Evolutionary conservation across 2,113 vertebrate species (phyloP), one percentile per base, ranked within the genome.

Genomic region (Podarcis raffonei): DNA sequence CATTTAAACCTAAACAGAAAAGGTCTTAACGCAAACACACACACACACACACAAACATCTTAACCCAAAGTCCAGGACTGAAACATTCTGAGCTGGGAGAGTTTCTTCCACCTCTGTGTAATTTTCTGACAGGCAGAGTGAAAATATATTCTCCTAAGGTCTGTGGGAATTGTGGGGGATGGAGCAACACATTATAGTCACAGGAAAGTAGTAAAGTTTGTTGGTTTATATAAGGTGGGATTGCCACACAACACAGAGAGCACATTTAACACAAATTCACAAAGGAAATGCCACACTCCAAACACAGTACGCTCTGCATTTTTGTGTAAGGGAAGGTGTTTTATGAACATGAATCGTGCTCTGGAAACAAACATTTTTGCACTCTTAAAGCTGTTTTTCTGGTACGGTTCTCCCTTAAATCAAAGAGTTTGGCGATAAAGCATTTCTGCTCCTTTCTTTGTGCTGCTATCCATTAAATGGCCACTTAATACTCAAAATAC

Each of bases 1-100:
- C 84, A 93, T 80, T 65, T 82, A 62, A 75, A 23, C 83, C 89
- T 81, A 89, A 92, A 88, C 85, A 93, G 78, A 91, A 32, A 69
- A 93, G 84, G 5, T 77, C 75, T 74, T 91, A 76, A 42, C 6
- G 23, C 48, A 72, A 11, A 35, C 48, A 37, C 22, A 72, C 74
- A 32, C 71, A 25, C 27, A 30, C 16, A 66, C 20, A 20, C 65
- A 66, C 22, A 66, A 20, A 48, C 48, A 48, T 1, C n/a, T 7
- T 53, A 79, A 48, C 42, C 15, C 32, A 1, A 71, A 87, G 42
- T 81, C 20, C 48, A 62, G 25, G 3, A 35, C 4, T 81, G 13
- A 57, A 27, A 72, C 48, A 18, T 12, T 69, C 85, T 13, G 53
- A 65, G 6, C 85, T 6, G 72, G 65, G 76, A 89, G 89, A 81